phyloP scores from a whole-genome alignment of 2,797 vertebrate genomes.

The Spheniscus humboldti region DNA sequence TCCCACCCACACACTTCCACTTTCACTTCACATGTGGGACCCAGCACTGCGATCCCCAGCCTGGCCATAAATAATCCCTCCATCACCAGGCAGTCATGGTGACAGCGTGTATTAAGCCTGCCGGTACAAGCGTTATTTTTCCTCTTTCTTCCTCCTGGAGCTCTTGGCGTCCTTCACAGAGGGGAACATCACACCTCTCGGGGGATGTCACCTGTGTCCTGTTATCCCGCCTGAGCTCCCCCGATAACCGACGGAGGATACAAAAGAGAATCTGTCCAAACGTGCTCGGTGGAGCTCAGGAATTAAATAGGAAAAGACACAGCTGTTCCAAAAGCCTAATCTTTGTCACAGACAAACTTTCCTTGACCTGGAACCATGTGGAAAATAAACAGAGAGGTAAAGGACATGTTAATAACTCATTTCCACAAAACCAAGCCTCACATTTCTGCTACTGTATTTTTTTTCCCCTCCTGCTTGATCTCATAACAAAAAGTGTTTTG shows the following conservation, averaged over 20 bases:
- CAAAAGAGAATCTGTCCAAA: background rate
- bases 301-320: slow-evolving; percentile 40
- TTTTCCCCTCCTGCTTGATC: background rate
- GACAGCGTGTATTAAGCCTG: background rate
- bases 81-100: background rate
- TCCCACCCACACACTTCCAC: slow-evolving; percentile 54
- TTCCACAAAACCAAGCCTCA: background rate
- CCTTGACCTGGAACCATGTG: slow-evolving; percentile 26
- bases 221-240: background rate
- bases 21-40: slow-evolving; percentile 60
- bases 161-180: background rate
- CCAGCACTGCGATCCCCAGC: slow-evolving; percentile 5
- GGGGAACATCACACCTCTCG: background rate
- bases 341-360: slow-evolving; percentile 6
- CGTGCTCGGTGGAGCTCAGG: background rate
- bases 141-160: background rate
- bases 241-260: rapidly evolving
- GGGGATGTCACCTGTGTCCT: background rate
- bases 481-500: background rate
- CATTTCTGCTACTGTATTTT: background rate
- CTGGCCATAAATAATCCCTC: slow-evolving; percentile 34
- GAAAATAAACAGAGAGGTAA: slow-evolving; percentile 36
- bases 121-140: background rate
- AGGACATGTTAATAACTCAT: slow-evolving; percentile 38
- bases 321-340: background rate